phyloP scores from a whole-genome alignment of 1,140 invertebrate genomes.

The Brachionus angularis region DNA sequence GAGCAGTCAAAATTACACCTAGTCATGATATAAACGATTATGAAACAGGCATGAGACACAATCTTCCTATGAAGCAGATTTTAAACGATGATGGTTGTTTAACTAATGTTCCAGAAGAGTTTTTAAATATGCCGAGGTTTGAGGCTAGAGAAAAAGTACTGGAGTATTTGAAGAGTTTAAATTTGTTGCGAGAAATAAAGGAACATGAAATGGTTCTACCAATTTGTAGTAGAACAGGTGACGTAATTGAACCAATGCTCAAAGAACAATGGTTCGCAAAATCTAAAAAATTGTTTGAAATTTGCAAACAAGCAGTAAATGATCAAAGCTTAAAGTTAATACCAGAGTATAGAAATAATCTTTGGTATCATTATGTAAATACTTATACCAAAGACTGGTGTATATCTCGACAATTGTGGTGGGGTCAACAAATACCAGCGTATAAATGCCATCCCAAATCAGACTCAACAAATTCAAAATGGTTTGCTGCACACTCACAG shows the following conservation, averaged over 20 bases:
- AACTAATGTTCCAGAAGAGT: background rate
- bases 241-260: constrained; percentile 48
- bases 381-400: constrained; percentile 47
- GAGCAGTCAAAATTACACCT: constrained; percentile 46
- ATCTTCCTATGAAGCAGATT: constrained; percentile 29
- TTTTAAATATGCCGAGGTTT: constrained; percentile 49
- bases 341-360: constrained; percentile 45
- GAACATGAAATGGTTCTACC: constrained; percentile 45
- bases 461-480: background rate
- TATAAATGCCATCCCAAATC: constrained; percentile 39
- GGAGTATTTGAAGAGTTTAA: background rate
- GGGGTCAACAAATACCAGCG: constrained; percentile 48
- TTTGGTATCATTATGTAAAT: constrained; percentile 42
- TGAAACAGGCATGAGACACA: constrained; percentile 35
- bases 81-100: constrained; percentile 38
- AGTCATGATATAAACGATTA: constrained; percentile 45
- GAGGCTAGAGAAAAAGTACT: constrained; percentile 47
- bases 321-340: constrained; percentile 45
- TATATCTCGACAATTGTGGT: constrained; percentile 48
- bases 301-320: constrained; percentile 45
- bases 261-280: constrained; percentile 49
- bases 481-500: constrained; percentile 17
- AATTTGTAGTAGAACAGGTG: constrained; percentile 46
- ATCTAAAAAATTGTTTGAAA: constrained; percentile 41
- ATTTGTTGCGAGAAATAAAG: constrained; percentile 41